These are phyloP conservation scores for Lamellibrachia luymesi DNA, from an alignment of 1,140 invertebrate species.

Conservation along the genomic window DNA sequence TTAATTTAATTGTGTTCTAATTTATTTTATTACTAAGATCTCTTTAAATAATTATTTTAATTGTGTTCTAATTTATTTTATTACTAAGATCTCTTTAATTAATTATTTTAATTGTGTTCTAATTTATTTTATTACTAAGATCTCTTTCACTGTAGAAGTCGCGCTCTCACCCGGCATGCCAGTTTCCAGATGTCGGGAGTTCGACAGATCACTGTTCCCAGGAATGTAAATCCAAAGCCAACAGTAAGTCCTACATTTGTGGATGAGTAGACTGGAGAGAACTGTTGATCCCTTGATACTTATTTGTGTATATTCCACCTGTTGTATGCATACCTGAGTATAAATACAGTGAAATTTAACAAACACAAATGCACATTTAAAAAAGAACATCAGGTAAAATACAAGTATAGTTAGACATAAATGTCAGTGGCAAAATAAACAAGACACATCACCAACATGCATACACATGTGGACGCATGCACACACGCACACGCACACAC, in stretches of 20 bases:
- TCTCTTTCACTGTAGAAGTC: background rate
- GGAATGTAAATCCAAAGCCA: background rate
- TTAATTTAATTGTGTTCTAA: no score
- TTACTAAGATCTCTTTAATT: no score
- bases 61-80: background rate
- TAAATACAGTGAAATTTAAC: no score
- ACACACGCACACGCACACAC: no score
- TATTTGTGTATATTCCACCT: background rate
- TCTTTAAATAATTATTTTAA: background rate
- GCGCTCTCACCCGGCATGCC: background rate
- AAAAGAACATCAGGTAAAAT: no score
- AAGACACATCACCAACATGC: no score
- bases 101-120: no score
- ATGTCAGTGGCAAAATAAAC: no score
- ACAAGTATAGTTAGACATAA: no score
- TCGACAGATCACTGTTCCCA: background rate
- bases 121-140: background rate
- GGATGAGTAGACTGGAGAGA: background rate
- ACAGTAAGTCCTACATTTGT: background rate
- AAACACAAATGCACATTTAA: no score
- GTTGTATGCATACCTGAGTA: background rate
- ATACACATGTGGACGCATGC: no score
- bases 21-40: background rate
- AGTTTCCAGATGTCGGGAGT: background rate
- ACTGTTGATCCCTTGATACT: background rate